Conservation (phyloP, 2,113 vertebrate species). For the Urocitellus parryii region DNA sequence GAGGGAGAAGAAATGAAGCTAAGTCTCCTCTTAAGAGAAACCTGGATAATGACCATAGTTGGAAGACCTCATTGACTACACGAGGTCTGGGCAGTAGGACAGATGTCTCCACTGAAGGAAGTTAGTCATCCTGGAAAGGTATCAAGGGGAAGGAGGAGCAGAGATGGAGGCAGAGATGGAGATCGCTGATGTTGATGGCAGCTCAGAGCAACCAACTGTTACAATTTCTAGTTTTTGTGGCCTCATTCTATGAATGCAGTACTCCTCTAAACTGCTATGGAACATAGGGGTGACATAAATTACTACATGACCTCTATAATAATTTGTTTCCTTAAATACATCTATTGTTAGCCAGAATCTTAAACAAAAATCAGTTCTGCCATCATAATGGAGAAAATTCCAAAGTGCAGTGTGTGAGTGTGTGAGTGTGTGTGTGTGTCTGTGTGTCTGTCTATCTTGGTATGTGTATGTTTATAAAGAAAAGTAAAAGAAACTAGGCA, state of each 20-base stretch:
- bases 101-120: neutral
- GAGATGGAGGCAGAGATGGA: accelerated
- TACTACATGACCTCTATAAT: neutral
- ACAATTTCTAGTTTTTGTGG: neutral
- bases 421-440: neutral
- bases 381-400: neutral
- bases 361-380: neutral
- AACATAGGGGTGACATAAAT: neutral
- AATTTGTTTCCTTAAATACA: neutral
- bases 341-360: neutral
- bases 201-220: neutral
- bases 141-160: neutral
- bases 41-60: neutral
- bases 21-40: neutral
- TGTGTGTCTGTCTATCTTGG: neutral
- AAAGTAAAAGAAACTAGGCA: neutral
- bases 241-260: neutral
- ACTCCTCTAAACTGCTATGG: neutral
- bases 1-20: neutral
- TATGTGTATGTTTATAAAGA: neutral
- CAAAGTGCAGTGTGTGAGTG: neutral
- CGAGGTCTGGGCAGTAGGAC: neutral
- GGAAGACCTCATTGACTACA: neutral
- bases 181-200: neutral
- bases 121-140: neutral